Evolutionary conservation across 2,888 invertebrate species (phyloP).

Genomic region (Kuschelorhynchus macadamiae): DNA sequence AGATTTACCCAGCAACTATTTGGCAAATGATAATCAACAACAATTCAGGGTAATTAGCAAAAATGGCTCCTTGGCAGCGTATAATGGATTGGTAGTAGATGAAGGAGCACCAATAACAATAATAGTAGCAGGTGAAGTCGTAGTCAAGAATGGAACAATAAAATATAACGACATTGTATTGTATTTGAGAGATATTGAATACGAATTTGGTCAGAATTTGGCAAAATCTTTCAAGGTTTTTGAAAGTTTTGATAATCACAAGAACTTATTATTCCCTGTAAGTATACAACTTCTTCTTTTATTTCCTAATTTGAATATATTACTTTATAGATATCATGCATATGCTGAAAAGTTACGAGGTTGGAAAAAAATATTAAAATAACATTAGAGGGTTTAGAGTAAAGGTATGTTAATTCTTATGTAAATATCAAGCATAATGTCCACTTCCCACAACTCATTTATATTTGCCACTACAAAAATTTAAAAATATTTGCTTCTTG

Average conservation of each 20-base stretch:
- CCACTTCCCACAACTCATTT: too few species aligned
- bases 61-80: slow-evolving; percentile 72
- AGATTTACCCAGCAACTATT: slow-evolving; percentile 37
- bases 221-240: slow-evolving; percentile 73
- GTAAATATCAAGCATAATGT: too few species aligned
- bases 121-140: slow-evolving; percentile 70
- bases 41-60: slow-evolving; percentile 70
- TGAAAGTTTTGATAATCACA: slow-evolving; percentile 71
- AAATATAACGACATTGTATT: slow-evolving; percentile 59
- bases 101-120: slow-evolving; percentile 32
- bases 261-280: slow-evolving; percentile 75
- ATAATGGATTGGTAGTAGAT: slow-evolving; percentile 69
- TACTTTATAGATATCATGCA: too few species aligned
- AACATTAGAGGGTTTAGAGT: too few species aligned
- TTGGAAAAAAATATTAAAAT: too few species aligned
- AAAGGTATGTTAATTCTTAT: too few species aligned
- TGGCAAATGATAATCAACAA: neutral
- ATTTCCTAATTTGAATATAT: too few species aligned
- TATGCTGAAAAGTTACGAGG: too few species aligned
- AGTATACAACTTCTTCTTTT: slow-evolving; percentile 30
- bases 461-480: too few species aligned
- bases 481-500: too few species aligned
- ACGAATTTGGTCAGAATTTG: slow-evolving; percentile 61
- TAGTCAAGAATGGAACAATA: slow-evolving; percentile 66
- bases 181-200: slow-evolving; percentile 60